phyloP scores from a whole-genome alignment of 2,888 invertebrate genomes.

The Ariolimax columbianus region DNA sequence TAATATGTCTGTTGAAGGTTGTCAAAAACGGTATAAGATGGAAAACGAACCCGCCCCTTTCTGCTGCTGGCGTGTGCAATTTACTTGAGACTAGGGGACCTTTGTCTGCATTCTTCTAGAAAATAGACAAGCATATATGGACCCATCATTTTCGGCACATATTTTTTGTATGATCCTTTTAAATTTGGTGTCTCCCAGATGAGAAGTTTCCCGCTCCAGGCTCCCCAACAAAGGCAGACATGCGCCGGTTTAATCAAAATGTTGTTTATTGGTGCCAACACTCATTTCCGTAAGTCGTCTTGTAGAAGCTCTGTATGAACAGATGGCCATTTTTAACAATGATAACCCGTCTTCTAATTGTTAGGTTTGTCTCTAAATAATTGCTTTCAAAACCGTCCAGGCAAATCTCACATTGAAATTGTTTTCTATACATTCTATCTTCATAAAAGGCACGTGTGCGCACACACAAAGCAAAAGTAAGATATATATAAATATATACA shows the following conservation, averaged over 20 bases:
- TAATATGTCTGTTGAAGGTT: constrained; percentile 38
- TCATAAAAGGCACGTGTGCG: too few species aligned
- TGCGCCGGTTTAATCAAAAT: background rate
- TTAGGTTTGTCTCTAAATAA: too few species aligned
- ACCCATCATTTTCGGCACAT: background rate
- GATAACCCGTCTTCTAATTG: background rate
- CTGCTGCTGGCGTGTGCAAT: constrained; percentile 31
- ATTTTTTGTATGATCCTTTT: background rate
- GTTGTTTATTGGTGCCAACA: background rate
- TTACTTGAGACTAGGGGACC: background rate
- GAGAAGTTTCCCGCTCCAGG: background rate
- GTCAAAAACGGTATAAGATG: constrained; percentile 43
- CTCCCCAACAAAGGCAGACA: background rate
- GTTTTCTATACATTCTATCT: too few species aligned
- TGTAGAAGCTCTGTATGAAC: background rate
- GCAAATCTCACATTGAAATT: too few species aligned
- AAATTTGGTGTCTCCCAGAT: background rate
- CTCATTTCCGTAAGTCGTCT: background rate
- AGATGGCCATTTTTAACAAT: constrained; percentile 6
- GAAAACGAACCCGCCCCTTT: constrained; percentile 10
- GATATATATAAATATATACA: too few species aligned
- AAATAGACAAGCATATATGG: constrained; percentile 4
- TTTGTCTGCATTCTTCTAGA: constrained; percentile 14
- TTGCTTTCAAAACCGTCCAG: too few species aligned
- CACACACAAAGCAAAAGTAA: too few species aligned